Conservation (phyloP, 2,888 invertebrate genomes). For the Sarcophaga rosellei region DNA sequence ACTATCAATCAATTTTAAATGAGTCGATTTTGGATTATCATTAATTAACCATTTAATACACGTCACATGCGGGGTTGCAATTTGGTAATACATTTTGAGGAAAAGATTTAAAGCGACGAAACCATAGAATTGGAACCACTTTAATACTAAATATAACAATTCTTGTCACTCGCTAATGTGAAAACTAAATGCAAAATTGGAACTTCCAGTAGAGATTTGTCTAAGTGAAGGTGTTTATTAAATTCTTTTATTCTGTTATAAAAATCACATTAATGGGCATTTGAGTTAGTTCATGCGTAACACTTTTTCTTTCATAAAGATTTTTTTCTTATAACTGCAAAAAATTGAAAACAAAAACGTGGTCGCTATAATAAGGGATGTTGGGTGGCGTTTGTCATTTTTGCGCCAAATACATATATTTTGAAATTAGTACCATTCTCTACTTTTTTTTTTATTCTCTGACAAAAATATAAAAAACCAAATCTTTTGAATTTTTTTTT, state of each 20-base stretch:
- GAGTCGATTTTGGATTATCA: too few relatives aligned
- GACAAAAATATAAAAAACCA: constrained; percentile 15
- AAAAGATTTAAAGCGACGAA: too few relatives aligned
- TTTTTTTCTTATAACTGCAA: constrained; percentile 35
- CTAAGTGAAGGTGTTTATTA: constrained; percentile 48
- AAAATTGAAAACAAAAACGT: constrained; percentile 22
- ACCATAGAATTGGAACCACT: too few relatives aligned
- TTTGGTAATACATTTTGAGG: too few relatives aligned
- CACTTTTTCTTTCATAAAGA: constrained; percentile 49
- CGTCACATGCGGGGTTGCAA: too few relatives aligned
- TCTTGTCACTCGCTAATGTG: neutral
- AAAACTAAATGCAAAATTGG: neutral
- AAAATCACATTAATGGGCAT: constrained; percentile 39
- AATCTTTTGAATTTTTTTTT: neutral
- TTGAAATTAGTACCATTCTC: constrained; percentile 32
- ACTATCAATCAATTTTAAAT: too few relatives aligned
- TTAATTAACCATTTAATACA: too few relatives aligned
- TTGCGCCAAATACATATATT: constrained; percentile 17
- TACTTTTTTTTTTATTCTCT: constrained; percentile 15
- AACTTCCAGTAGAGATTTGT: neutral
- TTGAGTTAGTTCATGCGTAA: constrained; percentile 57
- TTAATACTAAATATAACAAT: too few relatives aligned
- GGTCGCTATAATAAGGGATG: constrained; percentile 40
- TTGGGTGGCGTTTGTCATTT: constrained; percentile 42
- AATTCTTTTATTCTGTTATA: constrained; percentile 32